Evolutionary conservation across 53 echinoderm and acorn worm genomes (phyloP), one percentile per base, ranked within the genome.

Genomic region (Mesocentrotus franciscanus): DNA sequence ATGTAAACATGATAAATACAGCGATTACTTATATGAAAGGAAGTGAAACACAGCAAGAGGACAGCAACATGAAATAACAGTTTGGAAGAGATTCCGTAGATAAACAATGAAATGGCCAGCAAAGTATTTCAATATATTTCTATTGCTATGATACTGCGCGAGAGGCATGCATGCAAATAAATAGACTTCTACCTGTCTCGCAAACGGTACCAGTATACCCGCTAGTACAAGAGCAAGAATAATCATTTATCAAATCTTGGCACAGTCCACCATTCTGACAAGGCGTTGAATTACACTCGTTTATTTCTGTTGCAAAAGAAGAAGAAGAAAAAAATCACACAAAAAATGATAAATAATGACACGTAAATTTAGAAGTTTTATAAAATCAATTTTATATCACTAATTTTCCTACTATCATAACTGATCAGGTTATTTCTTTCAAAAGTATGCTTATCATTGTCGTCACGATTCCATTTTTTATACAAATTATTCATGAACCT

Each of bases 241-340:
- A 94, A 22, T 66, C 66, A 22, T 94, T 85, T 22, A 85, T 66
- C 42, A 85, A 49, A 85, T 94, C 87, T 17, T 1, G 16, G 61
- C 95, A 94, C 15, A 9, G 13, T 62, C 66, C 95, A 24, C 95
- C 95, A 70, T 94, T 94, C 68, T 85, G 95, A 70, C 95, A 94
- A 16, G 95, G 95, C 0, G 39, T 29, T 12, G 85, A 85, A 22
- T 56, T 71, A 85, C 95, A 94, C 27, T 94, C 95, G 70, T 94
- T 85, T 11, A 29, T 85, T 35, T 94, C 95, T 94, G 70, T 36
- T 14, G 26, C 11, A 60, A 22, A 60, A 90, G 61, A 13, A 66
- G 32, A 35, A 35, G 36, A 74, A 4, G 10, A n/a, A 26, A 75
- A 56, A 70, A 68, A 11, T 6, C 13, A 49, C 35, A n/a, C 8